phyloP scores from a whole-genome alignment of 2,888 invertebrate species.

The Coleophora flavipennella region DNA sequence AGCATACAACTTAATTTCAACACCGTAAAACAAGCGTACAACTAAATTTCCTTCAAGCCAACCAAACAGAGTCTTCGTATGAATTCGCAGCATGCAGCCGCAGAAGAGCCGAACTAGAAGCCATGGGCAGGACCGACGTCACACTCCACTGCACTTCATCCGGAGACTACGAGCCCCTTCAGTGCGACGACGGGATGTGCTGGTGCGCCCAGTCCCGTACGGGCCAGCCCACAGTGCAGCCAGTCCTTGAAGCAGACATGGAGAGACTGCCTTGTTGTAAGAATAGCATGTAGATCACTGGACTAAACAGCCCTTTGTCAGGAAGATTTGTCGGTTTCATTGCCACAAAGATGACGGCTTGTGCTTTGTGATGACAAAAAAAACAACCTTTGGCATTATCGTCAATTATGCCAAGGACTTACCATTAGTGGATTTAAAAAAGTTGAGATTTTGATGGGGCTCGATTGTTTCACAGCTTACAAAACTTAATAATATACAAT shows the following conservation, averaged over 20 bases:
- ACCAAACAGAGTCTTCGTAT: too few species aligned
- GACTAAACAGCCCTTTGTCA: too few species aligned
- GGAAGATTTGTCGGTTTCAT: too few species aligned
- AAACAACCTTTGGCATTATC: too few species aligned
- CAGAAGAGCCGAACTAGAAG: slow-evolving; percentile 66
- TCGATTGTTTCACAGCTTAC: too few species aligned
- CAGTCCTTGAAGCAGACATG: slow-evolving; percentile 74
- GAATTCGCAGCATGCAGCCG: slow-evolving; percentile 73
- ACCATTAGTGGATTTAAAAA: not conserved
- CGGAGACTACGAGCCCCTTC: slow-evolving; percentile 79
- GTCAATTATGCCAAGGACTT: not conserved
- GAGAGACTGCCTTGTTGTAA: slow-evolving; percentile 76
- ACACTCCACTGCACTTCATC: slow-evolving; percentile 75
- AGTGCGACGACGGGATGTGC: slow-evolving; percentile 78
- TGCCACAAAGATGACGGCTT: too few species aligned
- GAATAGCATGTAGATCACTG: slow-evolving; percentile 24
- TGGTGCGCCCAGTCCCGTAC: slow-evolving; percentile 78
- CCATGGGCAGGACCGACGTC: slow-evolving; percentile 51
- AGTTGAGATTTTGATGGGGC: not conserved
- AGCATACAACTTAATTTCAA: too few species aligned
- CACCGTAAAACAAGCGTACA: too few species aligned
- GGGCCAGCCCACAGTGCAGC: slow-evolving; percentile 69
- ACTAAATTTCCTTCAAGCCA: too few species aligned
- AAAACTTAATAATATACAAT: too few species aligned
- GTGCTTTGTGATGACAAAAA: too few species aligned